Conservation (phyloP, 2,797 vertebrate species). For the Cetoscarus ocellatus region DNA sequence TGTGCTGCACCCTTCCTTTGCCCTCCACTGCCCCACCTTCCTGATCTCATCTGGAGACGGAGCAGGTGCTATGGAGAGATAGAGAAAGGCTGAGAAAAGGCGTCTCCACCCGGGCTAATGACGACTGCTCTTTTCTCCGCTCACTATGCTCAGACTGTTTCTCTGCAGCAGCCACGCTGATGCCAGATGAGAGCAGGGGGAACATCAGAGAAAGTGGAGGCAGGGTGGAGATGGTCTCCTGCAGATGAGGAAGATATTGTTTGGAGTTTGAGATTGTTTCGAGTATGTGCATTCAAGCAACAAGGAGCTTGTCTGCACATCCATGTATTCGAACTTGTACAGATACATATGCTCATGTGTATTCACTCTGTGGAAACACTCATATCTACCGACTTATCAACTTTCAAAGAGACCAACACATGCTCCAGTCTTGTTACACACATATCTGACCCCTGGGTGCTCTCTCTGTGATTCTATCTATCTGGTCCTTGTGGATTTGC, state of each 20-base stretch:
- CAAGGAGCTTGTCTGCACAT: conserved; percentile 43
- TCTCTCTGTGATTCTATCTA: background rate
- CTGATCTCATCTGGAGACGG: conserved; percentile 83
- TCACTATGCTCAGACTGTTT: conserved; percentile 59
- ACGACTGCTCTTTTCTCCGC: conserved; percentile 62
- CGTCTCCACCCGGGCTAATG: conserved; percentile 78
- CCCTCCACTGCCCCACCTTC: conserved; percentile 81
- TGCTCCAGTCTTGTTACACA: conserved; percentile 4
- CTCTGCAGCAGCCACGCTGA: conserved; percentile 48
- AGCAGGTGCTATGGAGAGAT: conserved; percentile 85
- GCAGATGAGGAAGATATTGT: conserved; percentile 68
- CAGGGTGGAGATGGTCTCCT: conserved; percentile 60
- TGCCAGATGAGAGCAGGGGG: conserved; percentile 60
- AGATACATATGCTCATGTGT: conserved; percentile 12
- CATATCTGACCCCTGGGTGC: conserved; percentile 1
- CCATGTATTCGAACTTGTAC: background rate
- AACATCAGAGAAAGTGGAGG: conserved; percentile 59
- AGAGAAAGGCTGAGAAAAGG: conserved; percentile 75
- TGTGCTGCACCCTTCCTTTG: conserved; percentile 72
- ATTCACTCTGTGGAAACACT: conserved; percentile 14
- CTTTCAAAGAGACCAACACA: conserved; percentile 12
- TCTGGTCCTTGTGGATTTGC: background rate
- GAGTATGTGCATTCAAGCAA: conserved; percentile 28
- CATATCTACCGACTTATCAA: conserved; percentile 33
- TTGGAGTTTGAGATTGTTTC: conserved; percentile 43